Conservation (phyloP, 2,797 vertebrate genomes). For the Danio albolineatus region DNA sequence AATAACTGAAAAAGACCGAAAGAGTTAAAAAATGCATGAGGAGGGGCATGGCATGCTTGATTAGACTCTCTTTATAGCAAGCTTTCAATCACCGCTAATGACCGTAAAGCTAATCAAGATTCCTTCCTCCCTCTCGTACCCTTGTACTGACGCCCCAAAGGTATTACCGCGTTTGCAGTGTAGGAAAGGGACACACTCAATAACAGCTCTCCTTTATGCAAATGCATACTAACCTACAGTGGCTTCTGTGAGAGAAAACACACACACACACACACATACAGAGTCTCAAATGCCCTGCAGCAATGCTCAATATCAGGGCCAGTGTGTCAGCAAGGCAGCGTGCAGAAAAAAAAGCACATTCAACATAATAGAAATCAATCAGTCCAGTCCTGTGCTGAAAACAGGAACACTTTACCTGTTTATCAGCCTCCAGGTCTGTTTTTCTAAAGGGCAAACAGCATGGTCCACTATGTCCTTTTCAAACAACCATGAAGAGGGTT, state of each 20-base stretch:
- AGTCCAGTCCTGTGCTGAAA: slow-evolving; percentile 35
- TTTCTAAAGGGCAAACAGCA: slow-evolving; percentile 35
- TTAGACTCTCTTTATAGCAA: slow-evolving; percentile 31
- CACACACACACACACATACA: slow-evolving; percentile 33
- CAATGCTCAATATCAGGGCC: slow-evolving; percentile 65
- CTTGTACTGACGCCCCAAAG: slow-evolving; percentile 29
- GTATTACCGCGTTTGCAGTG: slow-evolving; percentile 14
- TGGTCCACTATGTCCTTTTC: slow-evolving; percentile 33
- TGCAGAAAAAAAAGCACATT: slow-evolving; percentile 49
- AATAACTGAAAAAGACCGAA: slow-evolving; percentile 5
- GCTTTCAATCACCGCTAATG: slow-evolving; percentile 45
- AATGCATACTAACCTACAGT: slow-evolving; percentile 44
- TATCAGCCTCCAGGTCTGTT: slow-evolving; percentile 21
- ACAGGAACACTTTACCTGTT: slow-evolving; percentile 43
- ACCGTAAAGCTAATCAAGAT: slow-evolving; percentile 50
- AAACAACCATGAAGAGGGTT: slow-evolving; percentile 20
- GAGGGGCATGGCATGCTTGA: background rate
- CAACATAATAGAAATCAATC: slow-evolving; percentile 61
- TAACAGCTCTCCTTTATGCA: slow-evolving; percentile 45
- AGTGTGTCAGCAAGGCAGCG: slow-evolving; percentile 66
- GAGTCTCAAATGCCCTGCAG: slow-evolving; percentile 45
- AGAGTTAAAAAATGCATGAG: slow-evolving; percentile 1
- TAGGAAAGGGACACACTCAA: slow-evolving; percentile 40
- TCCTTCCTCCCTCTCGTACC: slow-evolving; percentile 5
- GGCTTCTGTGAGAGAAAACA: slow-evolving; percentile 30